These are phyloP conservation scores for Octomys mimax DNA, from an alignment of 2,797 vertebrate species.

Conservation along the genomic window DNA sequence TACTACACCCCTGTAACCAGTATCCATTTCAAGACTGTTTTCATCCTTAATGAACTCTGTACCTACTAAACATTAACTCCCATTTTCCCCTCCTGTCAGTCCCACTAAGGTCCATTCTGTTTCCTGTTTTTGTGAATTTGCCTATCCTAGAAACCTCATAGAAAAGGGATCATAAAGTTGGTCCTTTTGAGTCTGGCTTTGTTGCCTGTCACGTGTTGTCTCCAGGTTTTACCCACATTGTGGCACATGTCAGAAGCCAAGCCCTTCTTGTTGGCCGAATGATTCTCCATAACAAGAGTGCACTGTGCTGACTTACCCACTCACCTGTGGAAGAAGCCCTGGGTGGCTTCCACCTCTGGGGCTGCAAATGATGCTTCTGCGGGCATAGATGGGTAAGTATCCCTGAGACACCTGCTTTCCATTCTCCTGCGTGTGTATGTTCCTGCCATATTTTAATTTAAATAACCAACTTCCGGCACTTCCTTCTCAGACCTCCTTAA, in stretches of 20 bases:
- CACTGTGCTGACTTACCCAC: background rate
- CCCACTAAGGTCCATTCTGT: background rate
- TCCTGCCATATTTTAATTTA: background rate
- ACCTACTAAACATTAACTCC: background rate
- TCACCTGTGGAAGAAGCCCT: background rate
- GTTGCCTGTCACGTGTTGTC: background rate
- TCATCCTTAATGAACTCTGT: background rate
- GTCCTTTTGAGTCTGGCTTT: background rate
- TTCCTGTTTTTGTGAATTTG: constrained; percentile 19
- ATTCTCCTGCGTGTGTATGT: background rate
- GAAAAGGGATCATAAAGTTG: background rate
- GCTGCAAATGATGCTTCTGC: background rate
- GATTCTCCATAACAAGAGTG: background rate
- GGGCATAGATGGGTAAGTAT: background rate
- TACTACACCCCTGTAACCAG: background rate
- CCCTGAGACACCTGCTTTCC: background rate
- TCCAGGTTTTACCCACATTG: background rate
- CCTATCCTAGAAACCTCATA: background rate
- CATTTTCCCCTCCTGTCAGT: background rate
- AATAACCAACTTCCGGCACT: background rate
- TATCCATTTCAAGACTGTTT: background rate
- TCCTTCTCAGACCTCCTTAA: background rate
- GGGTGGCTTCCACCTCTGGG: background rate
- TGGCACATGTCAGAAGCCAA: background rate
- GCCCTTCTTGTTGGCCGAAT: background rate